These are phyloP conservation scores for Hanleya hanleyi DNA, from an alignment of 2,888 invertebrate genomes.

Conservation along the genomic window DNA sequence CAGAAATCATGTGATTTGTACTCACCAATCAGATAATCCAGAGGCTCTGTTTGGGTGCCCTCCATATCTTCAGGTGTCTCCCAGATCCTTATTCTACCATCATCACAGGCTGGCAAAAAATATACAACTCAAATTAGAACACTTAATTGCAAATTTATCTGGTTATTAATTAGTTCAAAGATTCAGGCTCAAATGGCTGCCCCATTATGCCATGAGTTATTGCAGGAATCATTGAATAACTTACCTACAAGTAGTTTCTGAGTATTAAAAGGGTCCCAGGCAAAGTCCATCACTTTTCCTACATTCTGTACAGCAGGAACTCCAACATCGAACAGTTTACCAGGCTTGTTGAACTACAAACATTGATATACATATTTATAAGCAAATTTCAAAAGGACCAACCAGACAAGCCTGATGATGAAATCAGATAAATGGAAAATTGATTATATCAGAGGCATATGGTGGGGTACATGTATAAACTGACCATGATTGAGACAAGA, in stretches of 20 bases:
- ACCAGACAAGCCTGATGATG: too few species aligned
- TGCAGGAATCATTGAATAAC: slow-evolving; percentile 21
- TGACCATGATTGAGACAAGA: too few species aligned
- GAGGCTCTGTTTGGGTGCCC: slow-evolving; percentile 61
- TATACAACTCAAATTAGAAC: neutral
- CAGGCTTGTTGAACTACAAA: slow-evolving; percentile 80
- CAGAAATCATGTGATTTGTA: too few species aligned
- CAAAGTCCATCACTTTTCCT: slow-evolving; percentile 91
- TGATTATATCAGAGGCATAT: too few species aligned
- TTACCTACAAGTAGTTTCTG: slow-evolving; percentile 84
- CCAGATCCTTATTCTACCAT: slow-evolving; percentile 89
- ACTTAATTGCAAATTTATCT: neutral
- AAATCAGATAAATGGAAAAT: too few species aligned
- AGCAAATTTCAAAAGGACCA: too few species aligned
- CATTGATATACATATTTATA: neutral
- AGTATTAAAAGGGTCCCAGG: slow-evolving; percentile 94
- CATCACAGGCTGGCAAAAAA: slow-evolving; percentile 83
- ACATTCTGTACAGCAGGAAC: slow-evolving; percentile 93
- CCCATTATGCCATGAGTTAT: neutral
- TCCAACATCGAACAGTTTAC: slow-evolving; percentile 85
- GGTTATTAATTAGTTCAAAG: neutral
- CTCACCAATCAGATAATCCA: slow-evolving; percentile 66
- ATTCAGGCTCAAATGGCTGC: neutral
- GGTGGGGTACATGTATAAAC: too few species aligned
- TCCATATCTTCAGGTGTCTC: slow-evolving; percentile 81